Evolutionary conservation across 2,113 vertebrate species (phyloP).

Genomic region (Phylloscopus trochiloides): DNA sequence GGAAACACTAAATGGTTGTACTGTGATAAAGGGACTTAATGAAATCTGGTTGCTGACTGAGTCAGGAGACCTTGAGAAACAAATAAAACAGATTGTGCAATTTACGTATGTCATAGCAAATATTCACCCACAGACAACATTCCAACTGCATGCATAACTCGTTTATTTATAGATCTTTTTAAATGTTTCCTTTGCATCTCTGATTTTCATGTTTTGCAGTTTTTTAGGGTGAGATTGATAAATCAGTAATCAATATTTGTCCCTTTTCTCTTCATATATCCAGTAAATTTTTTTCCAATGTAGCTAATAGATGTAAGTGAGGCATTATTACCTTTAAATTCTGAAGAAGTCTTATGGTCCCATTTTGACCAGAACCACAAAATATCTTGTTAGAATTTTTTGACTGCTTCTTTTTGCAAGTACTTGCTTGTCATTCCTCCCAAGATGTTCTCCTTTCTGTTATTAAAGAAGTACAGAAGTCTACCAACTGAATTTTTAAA

Average conservation of each 20-base stretch:
- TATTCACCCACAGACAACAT: neutral
- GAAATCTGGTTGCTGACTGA: neutral
- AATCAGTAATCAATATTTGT: neutral
- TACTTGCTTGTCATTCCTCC: neutral
- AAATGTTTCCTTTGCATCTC: neutral
- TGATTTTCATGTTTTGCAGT: neutral
- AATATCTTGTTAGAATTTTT: neutral
- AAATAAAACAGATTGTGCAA: neutral
- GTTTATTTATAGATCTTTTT: neutral
- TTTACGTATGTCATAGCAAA: neutral
- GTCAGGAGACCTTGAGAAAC: neutral
- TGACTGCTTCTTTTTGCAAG: neutral
- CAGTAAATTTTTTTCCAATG: neutral
- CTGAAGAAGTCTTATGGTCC: neutral
- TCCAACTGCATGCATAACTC: accelerated
- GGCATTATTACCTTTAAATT: neutral
- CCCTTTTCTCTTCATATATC: neutral
- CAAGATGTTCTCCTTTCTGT: neutral
- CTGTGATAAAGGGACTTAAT: neutral
- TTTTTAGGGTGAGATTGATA: neutral
- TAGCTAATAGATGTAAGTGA: neutral
- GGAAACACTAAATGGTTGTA: neutral
- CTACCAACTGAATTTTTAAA: neutral
- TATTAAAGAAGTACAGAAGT: neutral
- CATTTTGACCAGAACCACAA: neutral